Conservation (phyloP, 2,888 invertebrate genomes). For the Ectropis crepuscularia region DNA sequence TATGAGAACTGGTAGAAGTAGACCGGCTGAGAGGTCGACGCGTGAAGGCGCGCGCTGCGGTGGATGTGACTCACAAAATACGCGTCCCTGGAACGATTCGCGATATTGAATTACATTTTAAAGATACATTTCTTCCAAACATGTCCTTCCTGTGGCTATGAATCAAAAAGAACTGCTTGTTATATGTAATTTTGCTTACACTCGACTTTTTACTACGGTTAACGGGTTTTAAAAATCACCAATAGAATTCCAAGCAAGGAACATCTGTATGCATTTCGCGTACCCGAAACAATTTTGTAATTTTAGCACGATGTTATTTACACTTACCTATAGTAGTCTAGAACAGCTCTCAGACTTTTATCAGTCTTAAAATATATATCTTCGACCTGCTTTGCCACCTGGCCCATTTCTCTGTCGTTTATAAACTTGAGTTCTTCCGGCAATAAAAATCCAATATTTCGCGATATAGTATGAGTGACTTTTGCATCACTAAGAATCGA, state of each 20-base stretch:
- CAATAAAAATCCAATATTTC: conserved; percentile 54
- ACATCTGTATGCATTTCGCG: too few relatives aligned
- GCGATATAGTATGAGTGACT: conserved; percentile 48
- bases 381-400: conserved; percentile 56
- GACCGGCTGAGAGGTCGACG: conserved; percentile 51
- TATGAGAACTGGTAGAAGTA: conserved; percentile 75
- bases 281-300: too few relatives aligned
- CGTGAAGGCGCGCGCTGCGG: conserved; percentile 63
- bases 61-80: conserved; percentile 71
- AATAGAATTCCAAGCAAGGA: too few relatives aligned
- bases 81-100: conserved; percentile 61
- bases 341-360: conserved; percentile 53
- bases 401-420: conserved; percentile 57
- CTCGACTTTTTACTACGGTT: too few relatives aligned
- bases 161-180: background rate
- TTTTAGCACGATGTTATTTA: too few relatives aligned
- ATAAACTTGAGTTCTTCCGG: conserved; percentile 67
- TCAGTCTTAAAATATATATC: conserved; percentile 68
- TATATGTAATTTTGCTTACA: too few relatives aligned
- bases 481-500: conserved; percentile 56
- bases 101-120: too few relatives aligned
- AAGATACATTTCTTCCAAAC: too few relatives aligned
- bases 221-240: too few relatives aligned
- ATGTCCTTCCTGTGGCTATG: too few relatives aligned
- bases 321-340: conserved; percentile 68